A percentile compares a stretch with the other conserved stretches of the same genome.
Evolutionary conservation across 2,113 vertebrate species (phyloP).

Genomic region (Gallinago jamesoni): DNA sequence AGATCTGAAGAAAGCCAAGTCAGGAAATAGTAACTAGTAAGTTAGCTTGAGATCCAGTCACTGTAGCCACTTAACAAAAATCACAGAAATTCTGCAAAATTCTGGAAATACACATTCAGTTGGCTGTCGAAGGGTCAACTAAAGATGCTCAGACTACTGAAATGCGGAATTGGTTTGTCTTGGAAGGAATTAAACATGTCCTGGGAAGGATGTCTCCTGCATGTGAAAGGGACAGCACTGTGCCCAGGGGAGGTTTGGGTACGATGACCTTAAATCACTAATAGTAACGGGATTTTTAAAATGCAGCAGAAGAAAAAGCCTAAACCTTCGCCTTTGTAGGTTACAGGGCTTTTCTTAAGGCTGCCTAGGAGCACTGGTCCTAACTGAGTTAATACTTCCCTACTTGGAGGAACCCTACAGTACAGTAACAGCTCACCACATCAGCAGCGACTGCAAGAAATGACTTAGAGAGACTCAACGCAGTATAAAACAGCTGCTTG

Average conservation of each 20-base stretch:
- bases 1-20: neutral
- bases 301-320: neutral
- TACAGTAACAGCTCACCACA: neutral
- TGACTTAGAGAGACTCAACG: neutral
- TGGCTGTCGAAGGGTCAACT: neutral
- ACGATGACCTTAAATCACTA: neutral
- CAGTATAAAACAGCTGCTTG: neutral
- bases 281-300: neutral
- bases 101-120: neutral
- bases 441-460: neutral
- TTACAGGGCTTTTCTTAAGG: neutral
- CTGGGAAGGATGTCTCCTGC: neutral
- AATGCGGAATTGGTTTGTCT: neutral
- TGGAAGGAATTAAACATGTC: neutral
- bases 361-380: neutral
- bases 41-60: neutral
- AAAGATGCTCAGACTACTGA: neutral
- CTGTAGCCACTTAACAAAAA: neutral
- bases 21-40: neutral
- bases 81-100: neutral
- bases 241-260: neutral
- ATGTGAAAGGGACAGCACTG: neutral
- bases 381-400: neutral
- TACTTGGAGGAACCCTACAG: neutral
- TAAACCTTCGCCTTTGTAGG: neutral